A percentile compares a stretch with the other conserved stretches of the same genome.
phyloP scores from a whole-genome alignment of 2,797 vertebrate genomes.

The Acridotheres tristis region DNA sequence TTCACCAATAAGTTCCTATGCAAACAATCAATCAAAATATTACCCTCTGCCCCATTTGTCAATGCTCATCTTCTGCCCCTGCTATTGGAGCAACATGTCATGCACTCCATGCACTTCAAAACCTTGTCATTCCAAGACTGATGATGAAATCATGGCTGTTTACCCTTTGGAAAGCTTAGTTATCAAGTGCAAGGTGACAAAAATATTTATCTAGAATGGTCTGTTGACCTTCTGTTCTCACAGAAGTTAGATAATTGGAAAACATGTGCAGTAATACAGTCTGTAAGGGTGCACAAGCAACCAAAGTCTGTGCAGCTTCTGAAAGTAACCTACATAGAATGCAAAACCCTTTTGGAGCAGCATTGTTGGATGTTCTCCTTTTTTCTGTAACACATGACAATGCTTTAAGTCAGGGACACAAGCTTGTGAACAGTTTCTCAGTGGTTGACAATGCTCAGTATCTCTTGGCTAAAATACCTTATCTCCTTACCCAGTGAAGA shows the following conservation, averaged over 20 bases:
- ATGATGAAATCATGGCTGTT: conserved; percentile 34
- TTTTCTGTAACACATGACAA: not conserved
- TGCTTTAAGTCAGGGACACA: not conserved
- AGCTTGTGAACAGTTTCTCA: not conserved
- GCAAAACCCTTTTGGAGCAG: not conserved
- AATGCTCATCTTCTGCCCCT: not conserved
- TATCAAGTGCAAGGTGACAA: not conserved
- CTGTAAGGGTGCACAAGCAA: not conserved
- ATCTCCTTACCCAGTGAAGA: not conserved
- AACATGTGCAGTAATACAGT: not conserved
- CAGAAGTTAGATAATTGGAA: not conserved
- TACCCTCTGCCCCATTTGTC: not conserved
- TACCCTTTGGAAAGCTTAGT: conserved; percentile 17
- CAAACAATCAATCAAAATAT: not conserved
- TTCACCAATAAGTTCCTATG: not conserved
- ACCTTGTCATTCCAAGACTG: conserved; percentile 14
- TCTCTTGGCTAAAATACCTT: not conserved
- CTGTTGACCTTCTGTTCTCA: conserved; percentile 43
- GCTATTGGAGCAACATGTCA: not conserved
- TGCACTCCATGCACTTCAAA: not conserved
- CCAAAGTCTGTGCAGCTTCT: not conserved
- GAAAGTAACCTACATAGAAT: not conserved
- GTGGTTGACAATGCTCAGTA: not conserved
- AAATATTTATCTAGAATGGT: conserved; percentile 33
- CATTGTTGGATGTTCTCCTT: not conserved